Conservation (phyloP, 37 sponge, comb jelly and placozoan species). For the Cliona cf. orientalis region DNA sequence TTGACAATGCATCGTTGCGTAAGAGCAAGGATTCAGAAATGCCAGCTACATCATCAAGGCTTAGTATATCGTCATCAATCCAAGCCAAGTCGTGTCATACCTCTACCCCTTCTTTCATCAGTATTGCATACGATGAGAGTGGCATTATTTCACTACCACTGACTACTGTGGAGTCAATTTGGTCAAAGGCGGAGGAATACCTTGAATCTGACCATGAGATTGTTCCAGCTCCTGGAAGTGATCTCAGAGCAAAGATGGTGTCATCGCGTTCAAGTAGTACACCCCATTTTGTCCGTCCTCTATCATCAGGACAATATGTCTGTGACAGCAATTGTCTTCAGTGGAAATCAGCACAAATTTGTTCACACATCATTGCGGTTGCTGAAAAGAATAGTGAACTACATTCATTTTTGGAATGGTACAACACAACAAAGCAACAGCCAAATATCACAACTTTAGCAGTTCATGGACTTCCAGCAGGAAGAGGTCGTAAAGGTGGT, state of each 20-base stretch:
- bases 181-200: conserved; percentile 23
- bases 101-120: neutral
- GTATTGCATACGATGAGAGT: too few species aligned
- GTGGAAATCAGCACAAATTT: conserved; percentile 27
- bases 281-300: conserved; percentile 1
- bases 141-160: conserved; percentile 2
- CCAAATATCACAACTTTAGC: conserved; percentile 40
- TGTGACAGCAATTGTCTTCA: conserved; percentile 28
- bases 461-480: conserved; percentile 13
- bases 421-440: neutral
- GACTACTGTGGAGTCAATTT: conserved; percentile 14
- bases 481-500: conserved; percentile 36
- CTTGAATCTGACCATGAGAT: neutral
- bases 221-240: neutral
- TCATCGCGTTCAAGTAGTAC: neutral
- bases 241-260: conserved; percentile 27
- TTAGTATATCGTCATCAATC: too few species aligned
- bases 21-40: too few species aligned
- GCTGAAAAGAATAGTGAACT: conserved; percentile 30
- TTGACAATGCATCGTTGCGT: conserved; percentile 13
- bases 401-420: conserved; percentile 20
- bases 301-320: conserved; percentile 11
- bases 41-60: neutral
- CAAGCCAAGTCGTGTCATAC: neutral
- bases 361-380: conserved; percentile 27